Conservation (phyloP, 2,113 vertebrate genomes). For the Centrocercus urophasianus region DNA sequence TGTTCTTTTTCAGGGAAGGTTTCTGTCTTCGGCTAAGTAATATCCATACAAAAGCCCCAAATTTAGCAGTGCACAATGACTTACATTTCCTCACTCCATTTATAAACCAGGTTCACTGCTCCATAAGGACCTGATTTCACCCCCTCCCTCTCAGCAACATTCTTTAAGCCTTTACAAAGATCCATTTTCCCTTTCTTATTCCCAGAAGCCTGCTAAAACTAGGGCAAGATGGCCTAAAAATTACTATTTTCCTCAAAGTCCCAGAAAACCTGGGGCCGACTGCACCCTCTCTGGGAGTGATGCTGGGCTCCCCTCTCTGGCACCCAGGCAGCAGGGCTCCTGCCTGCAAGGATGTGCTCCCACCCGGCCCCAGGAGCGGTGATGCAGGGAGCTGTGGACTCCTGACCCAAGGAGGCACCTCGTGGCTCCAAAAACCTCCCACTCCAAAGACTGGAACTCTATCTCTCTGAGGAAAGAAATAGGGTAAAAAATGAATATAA, state of each 20-base stretch:
- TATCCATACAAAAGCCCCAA: conserved; percentile 49
- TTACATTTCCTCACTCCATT: conserved; percentile 44
- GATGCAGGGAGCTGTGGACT: conserved; percentile 21
- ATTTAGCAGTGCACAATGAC: conserved; percentile 48
- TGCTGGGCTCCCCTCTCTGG: background rate
- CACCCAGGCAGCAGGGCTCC: background rate
- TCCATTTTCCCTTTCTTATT: conserved; percentile 67
- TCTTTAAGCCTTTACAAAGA: conserved; percentile 59
- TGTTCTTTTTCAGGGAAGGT: conserved; percentile 44
- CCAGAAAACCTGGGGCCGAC: conserved; percentile 29
- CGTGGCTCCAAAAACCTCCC: background rate
- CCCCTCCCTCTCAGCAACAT: conserved; percentile 39
- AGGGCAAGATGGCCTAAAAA: conserved; percentile 67
- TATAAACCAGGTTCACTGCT: conserved; percentile 48
- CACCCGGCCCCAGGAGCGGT: background rate
- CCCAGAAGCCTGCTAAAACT: conserved; percentile 69
- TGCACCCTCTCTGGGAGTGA: background rate
- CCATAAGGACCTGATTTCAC: conserved; percentile 39
- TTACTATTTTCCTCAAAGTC: conserved; percentile 63
- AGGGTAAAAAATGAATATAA: conserved; percentile 52
- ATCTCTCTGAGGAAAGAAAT: conserved; percentile 18
- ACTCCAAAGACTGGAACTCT: conserved; percentile 40
- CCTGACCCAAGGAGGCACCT: background rate
- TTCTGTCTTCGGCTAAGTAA: conserved; percentile 48
- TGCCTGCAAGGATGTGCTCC: background rate